A percentile compares a stretch with the other conserved stretches of the same genome.
These are phyloP conservation scores for Nyctereutes procyonoides DNA, from an alignment of 2,113 vertebrate genomes.

Conservation along the genomic window DNA sequence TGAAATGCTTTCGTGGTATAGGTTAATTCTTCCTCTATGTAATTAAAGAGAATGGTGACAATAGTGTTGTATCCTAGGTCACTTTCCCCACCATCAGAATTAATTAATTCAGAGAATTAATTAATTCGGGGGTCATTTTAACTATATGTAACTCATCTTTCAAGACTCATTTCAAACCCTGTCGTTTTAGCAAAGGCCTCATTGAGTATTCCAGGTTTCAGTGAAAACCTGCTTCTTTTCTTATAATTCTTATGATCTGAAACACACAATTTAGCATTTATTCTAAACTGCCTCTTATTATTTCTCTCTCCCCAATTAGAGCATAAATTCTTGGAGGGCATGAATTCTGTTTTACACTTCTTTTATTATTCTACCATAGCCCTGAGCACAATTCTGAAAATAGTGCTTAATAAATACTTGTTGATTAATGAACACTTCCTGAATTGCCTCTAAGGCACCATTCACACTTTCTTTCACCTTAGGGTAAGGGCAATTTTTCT, in stretches of 20 bases:
- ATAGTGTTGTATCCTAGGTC: conserved; percentile 41
- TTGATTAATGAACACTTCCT: conserved; percentile 53
- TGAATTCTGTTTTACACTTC: conserved; percentile 37
- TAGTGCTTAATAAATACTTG: conserved; percentile 50
- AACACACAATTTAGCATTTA: background rate
- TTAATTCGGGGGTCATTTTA: background rate
- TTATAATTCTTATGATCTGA: background rate
- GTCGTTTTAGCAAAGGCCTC: background rate
- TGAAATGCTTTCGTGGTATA: background rate
- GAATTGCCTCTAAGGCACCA: conserved; percentile 50
- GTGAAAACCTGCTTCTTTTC: background rate
- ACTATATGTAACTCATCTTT: conserved; percentile 11
- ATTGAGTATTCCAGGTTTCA: background rate
- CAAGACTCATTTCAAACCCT: background rate
- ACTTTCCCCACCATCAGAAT: conserved; percentile 24
- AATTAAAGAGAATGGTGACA: conserved; percentile 37
- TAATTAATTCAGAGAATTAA: conserved; percentile 64
- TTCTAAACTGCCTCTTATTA: conserved; percentile 38
- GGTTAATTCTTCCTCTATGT: conserved; percentile 64
- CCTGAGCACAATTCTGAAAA: conserved; percentile 47
- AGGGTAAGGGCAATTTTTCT: conserved; percentile 12
- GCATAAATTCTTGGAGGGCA: conserved; percentile 44
- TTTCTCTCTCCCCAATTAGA: conserved; percentile 39
- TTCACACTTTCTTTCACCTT: conserved; percentile 59
- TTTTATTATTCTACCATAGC: background rate